phyloP scores from a whole-genome alignment of 64 coral and sea anemone species.

The Anthopleura sola region DNA sequence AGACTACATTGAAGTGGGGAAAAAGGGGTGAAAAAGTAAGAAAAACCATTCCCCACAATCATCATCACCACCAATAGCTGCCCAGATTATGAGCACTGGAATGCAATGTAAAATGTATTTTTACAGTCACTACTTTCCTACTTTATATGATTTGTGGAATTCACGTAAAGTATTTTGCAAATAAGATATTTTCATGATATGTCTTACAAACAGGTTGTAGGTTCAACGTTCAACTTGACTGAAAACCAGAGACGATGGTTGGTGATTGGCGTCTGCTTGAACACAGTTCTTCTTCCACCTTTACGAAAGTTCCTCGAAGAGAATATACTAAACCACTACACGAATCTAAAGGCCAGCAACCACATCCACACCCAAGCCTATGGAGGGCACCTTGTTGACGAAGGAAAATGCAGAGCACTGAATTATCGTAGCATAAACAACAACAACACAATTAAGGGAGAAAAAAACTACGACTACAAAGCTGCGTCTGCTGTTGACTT shows the following conservation, averaged over 20 bases:
- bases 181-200: no score
- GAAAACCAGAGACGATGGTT: constrained; percentile 45
- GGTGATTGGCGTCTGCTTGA: constrained; percentile 33
- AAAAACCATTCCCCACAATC: no score
- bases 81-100: no score
- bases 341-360: constrained; percentile 23
- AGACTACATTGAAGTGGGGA: no score
- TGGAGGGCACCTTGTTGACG: not conserved
- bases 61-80: no score
- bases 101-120: no score
- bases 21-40: no score
- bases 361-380: constrained; percentile 25
- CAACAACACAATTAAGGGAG: not conserved
- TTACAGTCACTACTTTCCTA: no score
- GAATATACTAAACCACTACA: constrained; percentile 17
- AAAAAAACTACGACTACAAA: not conserved
- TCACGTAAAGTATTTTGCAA: no score
- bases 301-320: constrained; percentile 26
- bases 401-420: not conserved
- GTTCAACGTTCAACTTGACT: not conserved
- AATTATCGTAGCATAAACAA: constrained; percentile 4
- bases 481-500: not conserved
- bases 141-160: no score
- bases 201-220: not conserved
- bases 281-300: constrained; percentile 33